A percentile compares a stretch with the other conserved stretches of the same genome.
Conservation (phyloP, 2,113 vertebrate species). For the Pelecanoides urinatrix region DNA sequence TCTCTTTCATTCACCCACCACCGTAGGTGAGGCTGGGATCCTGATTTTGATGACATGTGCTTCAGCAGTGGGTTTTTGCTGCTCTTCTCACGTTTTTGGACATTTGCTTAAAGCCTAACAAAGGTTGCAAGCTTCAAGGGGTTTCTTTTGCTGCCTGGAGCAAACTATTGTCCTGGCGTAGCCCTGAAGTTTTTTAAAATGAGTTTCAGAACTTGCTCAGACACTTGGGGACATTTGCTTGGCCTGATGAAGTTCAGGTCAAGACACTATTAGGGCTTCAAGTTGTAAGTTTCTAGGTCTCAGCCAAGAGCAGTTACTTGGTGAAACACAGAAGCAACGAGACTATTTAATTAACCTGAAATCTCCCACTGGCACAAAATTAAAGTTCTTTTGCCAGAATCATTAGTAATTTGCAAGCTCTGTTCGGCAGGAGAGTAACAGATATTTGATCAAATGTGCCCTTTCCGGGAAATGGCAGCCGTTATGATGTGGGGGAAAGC, state of each 20-base stretch:
- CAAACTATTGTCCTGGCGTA: background rate
- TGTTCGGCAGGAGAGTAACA: conserved; percentile 50
- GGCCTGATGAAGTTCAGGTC: background rate
- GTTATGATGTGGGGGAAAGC: background rate
- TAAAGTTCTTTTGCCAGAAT: conserved; percentile 68
- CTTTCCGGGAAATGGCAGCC: conserved; percentile 73
- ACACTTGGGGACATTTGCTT: background rate
- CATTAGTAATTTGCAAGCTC: conserved; percentile 74
- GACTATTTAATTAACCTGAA: conserved; percentile 75
- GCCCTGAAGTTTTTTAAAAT: background rate
- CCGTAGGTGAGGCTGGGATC: background rate
- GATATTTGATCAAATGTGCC: conserved; percentile 67
- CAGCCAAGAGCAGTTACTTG: conserved; percentile 55
- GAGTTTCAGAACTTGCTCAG: background rate
- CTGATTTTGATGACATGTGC: background rate
- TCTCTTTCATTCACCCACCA: background rate
- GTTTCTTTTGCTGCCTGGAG: background rate
- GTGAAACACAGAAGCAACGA: conserved; percentile 33
- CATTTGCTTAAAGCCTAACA: background rate
- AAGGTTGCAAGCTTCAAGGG: background rate
- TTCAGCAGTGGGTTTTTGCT: background rate
- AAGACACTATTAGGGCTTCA: background rate
- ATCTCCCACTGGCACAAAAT: conserved; percentile 72
- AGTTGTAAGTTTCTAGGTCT: conserved; percentile 50
- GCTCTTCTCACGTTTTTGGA: background rate